phyloP scores from a whole-genome alignment of 1,140 invertebrate species.

The Eciton burchellii region DNA sequence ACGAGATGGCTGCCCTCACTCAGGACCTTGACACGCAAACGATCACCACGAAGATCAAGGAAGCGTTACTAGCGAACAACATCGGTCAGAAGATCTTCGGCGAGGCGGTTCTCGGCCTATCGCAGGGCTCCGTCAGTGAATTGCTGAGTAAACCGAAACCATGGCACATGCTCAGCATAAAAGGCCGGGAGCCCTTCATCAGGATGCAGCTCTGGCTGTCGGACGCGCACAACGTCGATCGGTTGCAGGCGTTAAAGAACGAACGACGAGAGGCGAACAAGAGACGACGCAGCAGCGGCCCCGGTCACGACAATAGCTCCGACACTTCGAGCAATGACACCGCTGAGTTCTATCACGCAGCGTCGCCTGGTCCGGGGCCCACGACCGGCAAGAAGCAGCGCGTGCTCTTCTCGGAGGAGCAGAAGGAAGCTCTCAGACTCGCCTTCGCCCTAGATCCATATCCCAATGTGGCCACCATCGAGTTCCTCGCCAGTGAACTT shows the following conservation, averaged over 20 bases:
- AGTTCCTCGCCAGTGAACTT: slow-evolving; percentile 96
- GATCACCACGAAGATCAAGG: slow-evolving; percentile 98
- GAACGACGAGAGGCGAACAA: slow-evolving; percentile 96
- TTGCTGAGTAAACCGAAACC: slow-evolving; percentile 98
- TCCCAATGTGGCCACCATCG: slow-evolving; percentile 97
- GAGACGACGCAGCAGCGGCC: slow-evolving; percentile 91
- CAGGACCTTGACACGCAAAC: slow-evolving; percentile 98
- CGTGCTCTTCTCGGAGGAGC: slow-evolving; percentile 98
- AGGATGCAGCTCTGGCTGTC: slow-evolving; percentile 99
- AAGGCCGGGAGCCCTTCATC: slow-evolving; percentile 98
- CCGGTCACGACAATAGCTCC: slow-evolving; percentile 94
- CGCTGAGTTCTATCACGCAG: slow-evolving; percentile 94
- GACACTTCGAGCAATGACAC: slow-evolving; percentile 95
- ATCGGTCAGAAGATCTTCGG: slow-evolving; percentile 99
- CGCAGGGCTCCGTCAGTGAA: slow-evolving; percentile 98
- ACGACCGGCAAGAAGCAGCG: slow-evolving; percentile 95
- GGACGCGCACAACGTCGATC: slow-evolving; percentile 97
- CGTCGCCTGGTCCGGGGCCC: slow-evolving; percentile 91
- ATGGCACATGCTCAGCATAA: slow-evolving; percentile 99
- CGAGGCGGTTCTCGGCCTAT: slow-evolving; percentile 97
- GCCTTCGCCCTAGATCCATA: slow-evolving; percentile 98
- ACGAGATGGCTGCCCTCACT: slow-evolving; percentile 98
- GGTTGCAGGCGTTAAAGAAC: slow-evolving; percentile 94
- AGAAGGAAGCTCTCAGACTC: slow-evolving; percentile 97
- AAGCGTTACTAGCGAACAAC: slow-evolving; percentile 97